Percentiles rank a stretch among this genome's conserved stretches.
Conservation (phyloP, 2,888 invertebrate genomes). For the Callinectes sapidus region DNA sequence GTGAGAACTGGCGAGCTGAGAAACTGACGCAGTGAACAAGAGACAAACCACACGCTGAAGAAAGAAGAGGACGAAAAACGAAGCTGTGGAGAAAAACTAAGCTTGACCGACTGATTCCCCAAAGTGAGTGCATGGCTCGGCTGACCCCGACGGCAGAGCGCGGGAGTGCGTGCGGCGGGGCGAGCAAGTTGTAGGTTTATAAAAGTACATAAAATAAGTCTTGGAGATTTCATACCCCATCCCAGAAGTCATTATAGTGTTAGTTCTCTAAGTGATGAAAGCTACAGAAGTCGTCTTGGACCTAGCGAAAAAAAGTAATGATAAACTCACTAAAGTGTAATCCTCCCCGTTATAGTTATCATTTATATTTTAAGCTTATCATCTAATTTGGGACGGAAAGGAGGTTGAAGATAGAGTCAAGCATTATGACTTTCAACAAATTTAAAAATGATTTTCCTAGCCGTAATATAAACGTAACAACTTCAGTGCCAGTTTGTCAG, state of each 20-base stretch:
- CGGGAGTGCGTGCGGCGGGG: background rate
- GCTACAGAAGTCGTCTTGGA: background rate
- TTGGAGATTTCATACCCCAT: background rate
- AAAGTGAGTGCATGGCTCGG: conserved; percentile 56
- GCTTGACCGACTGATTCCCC: conserved; percentile 42
- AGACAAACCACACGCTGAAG: background rate
- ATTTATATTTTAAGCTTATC: background rate
- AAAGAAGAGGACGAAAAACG: background rate
- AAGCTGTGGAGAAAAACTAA: conserved; percentile 21
- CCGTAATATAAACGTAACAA: too few relatives aligned
- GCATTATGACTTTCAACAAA: too few relatives aligned
- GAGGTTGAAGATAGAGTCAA: too few relatives aligned
- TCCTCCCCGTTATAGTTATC: background rate
- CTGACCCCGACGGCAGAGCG: background rate
- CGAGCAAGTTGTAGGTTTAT: background rate
- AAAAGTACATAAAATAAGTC: background rate
- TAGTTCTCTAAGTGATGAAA: background rate
- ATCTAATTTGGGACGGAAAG: background rate
- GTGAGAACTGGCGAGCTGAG: background rate
- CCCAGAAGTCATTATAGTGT: background rate
- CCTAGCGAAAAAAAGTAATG: background rate
- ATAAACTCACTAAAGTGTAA: background rate
- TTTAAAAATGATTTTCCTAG: too few relatives aligned
- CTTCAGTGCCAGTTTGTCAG: too few relatives aligned
- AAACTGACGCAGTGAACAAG: background rate